phyloP scores from a whole-genome alignment of 1,140 invertebrate genomes.

The Drosophila melanica region DNA sequence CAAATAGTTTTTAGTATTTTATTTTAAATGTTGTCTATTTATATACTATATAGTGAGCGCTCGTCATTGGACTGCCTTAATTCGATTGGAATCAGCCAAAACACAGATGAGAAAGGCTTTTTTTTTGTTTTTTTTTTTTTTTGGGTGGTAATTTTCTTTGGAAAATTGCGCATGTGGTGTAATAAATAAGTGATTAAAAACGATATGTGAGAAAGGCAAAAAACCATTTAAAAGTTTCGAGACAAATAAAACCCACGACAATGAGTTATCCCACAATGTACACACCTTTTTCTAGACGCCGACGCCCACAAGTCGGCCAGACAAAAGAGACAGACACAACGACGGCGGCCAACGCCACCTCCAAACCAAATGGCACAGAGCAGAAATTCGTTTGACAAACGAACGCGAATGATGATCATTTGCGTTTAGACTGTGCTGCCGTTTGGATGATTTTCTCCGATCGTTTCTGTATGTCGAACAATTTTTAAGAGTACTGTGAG shows the following conservation, averaged over 20 bases:
- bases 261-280: constrained; percentile 7
- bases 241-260: constrained; percentile 16
- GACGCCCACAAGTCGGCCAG: constrained; percentile 7
- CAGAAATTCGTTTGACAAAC: constrained; percentile 45
- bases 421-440: constrained; percentile 51
- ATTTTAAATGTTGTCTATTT: constrained; percentile 17
- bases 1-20: background rate
- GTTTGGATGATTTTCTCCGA: constrained; percentile 40
- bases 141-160: constrained; percentile 10
- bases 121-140: background rate
- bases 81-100: constrained; percentile 7
- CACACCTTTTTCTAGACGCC: constrained; percentile 15
- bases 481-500: background rate
- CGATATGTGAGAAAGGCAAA: constrained; percentile 32
- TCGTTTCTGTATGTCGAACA: background rate
- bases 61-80: background rate
- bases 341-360: constrained; percentile 1
- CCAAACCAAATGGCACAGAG: constrained; percentile 10
- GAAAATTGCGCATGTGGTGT: constrained; percentile 38
- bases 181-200: constrained; percentile 60
- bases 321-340: constrained; percentile 10
- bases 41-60: background rate
- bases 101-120: constrained; percentile 4
- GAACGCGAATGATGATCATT: constrained; percentile 45
- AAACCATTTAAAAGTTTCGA: constrained; percentile 16